Evolutionary conservation across 2,797 vertebrate genomes (phyloP).

Genomic region (Anabacerthia variegaticeps): DNA sequence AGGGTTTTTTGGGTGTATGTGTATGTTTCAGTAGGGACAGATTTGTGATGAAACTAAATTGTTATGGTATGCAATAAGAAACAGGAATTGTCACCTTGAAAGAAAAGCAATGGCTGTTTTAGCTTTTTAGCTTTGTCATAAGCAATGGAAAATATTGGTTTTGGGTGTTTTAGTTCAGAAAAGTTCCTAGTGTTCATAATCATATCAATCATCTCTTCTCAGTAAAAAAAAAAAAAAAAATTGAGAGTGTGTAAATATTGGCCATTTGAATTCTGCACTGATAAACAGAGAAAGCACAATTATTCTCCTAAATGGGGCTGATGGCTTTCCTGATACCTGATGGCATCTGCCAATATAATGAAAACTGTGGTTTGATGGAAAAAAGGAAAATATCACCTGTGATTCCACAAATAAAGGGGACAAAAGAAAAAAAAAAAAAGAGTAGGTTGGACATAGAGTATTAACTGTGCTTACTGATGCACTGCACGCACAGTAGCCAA

Average conservation of each 20-base stretch:
- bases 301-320: neutral
- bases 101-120: neutral
- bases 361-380: neutral
- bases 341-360: neutral
- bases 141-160: neutral
- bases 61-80: neutral
- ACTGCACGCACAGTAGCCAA: neutral
- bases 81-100: neutral
- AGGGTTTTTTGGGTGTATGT: fast-evolving
- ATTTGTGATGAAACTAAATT: neutral
- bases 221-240: neutral
- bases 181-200: neutral
- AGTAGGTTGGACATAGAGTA: neutral
- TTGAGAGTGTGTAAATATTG: neutral
- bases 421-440: neutral
- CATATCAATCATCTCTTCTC: neutral
- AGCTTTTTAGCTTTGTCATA: neutral
- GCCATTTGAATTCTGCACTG: neutral
- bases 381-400: neutral
- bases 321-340: neutral
- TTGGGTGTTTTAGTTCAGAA: neutral
- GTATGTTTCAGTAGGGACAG: neutral
- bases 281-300: neutral
- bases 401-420: neutral
- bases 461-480: neutral